Base-by-base conservation (phyloP, 2,797 vertebrate genomes). In the Iguana delicatissima region DNA sequence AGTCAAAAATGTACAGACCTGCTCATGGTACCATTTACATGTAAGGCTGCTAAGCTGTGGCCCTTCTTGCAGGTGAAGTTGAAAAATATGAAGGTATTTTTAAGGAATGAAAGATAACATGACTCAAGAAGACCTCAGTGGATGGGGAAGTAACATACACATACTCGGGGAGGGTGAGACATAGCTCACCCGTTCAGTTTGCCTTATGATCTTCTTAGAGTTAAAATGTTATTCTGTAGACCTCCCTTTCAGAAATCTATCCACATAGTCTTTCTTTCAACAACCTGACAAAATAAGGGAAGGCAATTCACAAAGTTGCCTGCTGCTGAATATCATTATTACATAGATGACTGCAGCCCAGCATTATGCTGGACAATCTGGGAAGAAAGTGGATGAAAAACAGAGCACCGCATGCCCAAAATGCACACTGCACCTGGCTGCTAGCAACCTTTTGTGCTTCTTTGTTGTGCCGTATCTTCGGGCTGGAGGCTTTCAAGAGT, bases 401-500 rank as follows among this genome's bases (percentile, higher is more conserved):
- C 90, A 88, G 84, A 84, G 90, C 86, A 85, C n/a, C 64, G 87
- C 83, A 85, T 85, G 84, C 59, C 94, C 90, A 92, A 94, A 69
- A 94, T 93, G 93, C 89, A 91, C 91, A 93, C 90, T 89, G 95
- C 92, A 96, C 96, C 96, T 96, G 95, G 95, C 93, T 88, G 95
- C 87, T 87, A 86, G 94, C 93, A 91, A 95, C 94, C 94, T 94
- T 96, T 93, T 95, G 94, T 96, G 93, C 73, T 85, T 90, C 96
- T 97, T 97, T 96, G 96, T 95, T 96, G 93, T 94, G 85, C 89
- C 26, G 80, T 92, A 90, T 92, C 94, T 95, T 92, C 93, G 83
- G 72, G 83, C 93, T 64, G 92, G 57, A 6, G 90, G 96, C 96
- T 97, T 96, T 96, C 96, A 96, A 96, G 95, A 84, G 93, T 91